phyloP scores from a whole-genome alignment of 2,113 vertebrate species.

The Melospiza georgiana region DNA sequence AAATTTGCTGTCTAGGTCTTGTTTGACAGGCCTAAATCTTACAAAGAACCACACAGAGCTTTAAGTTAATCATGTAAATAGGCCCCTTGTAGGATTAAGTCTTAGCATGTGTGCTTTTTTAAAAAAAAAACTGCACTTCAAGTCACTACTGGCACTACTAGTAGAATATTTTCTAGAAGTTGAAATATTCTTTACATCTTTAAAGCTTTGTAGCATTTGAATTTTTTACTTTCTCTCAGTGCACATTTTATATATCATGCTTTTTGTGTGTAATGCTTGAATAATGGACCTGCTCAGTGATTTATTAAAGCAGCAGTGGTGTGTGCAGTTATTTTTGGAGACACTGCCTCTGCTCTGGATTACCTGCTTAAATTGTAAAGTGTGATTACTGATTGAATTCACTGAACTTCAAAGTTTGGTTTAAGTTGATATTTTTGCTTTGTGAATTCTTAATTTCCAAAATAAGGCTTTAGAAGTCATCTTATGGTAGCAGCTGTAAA shows the following conservation, averaged over 20 bases:
- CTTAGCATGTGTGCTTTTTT: neutral
- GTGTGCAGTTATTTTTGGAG: neutral
- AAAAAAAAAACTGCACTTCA: neutral
- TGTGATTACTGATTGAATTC: neutral
- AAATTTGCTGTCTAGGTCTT: neutral
- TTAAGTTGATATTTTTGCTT: neutral
- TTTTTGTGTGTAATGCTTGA: neutral
- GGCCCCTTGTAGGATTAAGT: neutral
- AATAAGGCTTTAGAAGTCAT: neutral
- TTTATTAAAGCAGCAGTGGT: neutral
- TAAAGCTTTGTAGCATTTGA: neutral
- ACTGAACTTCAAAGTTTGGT: neutral
- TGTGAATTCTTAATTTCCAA: neutral
- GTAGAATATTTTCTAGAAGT: neutral
- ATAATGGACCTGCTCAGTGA: neutral
- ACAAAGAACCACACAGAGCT: neutral
- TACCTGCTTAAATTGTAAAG: neutral
- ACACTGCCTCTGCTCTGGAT: neutral
- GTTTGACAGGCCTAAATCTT: slow-evolving; percentile 24
- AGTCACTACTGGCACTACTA: neutral
- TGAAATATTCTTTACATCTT: neutral
- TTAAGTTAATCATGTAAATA: slow-evolving; percentile 4
- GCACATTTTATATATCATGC: neutral
- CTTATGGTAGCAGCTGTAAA: neutral
- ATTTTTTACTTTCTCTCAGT: neutral